phyloP scores from a whole-genome alignment of 1,140 invertebrate genomes.

The Dicyema japonicum region DNA sequence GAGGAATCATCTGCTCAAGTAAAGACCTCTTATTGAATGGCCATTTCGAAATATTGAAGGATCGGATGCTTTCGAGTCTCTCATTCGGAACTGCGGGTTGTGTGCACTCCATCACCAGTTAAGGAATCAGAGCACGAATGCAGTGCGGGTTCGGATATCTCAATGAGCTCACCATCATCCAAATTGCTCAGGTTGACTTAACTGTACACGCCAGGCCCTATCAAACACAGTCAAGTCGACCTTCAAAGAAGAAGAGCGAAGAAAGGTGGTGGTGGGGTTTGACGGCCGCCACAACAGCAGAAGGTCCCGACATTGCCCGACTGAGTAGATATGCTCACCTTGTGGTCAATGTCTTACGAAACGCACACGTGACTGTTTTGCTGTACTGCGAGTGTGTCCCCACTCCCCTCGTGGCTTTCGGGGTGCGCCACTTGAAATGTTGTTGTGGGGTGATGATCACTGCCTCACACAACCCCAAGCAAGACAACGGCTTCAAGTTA shows the following conservation, averaged over 20 bases:
- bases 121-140: constrained; percentile 54
- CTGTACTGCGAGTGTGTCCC: constrained; percentile 45
- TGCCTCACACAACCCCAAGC: constrained; percentile 88
- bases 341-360: constrained; percentile 44
- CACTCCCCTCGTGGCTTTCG: constrained; percentile 62
- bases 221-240: constrained; percentile 26
- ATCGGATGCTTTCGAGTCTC: no score
- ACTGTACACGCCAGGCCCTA: constrained; percentile 27
- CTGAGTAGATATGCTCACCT: constrained; percentile 48
- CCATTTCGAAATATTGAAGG: no score
- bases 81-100: no score
- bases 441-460: constrained; percentile 68
- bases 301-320: constrained; percentile 24
- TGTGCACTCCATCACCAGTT: no score
- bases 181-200: constrained; percentile 38
- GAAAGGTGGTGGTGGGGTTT: constrained; percentile 49
- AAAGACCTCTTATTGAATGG: no score
- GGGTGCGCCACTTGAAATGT: constrained; percentile 32
- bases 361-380: constrained; percentile 40
- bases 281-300: constrained; percentile 72
- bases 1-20: no score
- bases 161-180: constrained; percentile 85
- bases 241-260: constrained; percentile 11
- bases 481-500: constrained; percentile 95
- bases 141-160: constrained; percentile 57